Conservation (phyloP, 2,888 invertebrate genomes). For the Cerastis leucographa region DNA sequence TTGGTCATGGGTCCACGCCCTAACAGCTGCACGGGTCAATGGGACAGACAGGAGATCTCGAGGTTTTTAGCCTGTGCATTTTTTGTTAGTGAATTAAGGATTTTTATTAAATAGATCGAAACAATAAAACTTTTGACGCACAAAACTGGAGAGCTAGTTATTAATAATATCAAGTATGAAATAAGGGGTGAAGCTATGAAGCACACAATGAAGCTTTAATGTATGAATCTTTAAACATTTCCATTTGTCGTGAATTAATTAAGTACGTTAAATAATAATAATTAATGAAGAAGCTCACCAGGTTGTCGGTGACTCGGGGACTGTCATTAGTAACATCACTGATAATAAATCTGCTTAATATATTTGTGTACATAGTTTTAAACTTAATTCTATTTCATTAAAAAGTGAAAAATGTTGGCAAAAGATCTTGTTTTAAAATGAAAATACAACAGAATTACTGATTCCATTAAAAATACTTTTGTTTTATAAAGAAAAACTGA, state of each 20-base stretch:
- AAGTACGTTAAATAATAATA: slow-evolving; percentile 34
- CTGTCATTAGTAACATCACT: slow-evolving; percentile 11
- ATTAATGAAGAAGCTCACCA: slow-evolving; percentile 37
- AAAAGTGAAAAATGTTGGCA: background rate
- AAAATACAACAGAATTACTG: background rate
- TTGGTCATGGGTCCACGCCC: no score
- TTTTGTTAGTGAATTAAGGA: background rate
- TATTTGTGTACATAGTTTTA: no score
- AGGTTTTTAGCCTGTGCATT: no score
- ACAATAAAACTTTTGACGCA: background rate
- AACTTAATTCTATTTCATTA: background rate
- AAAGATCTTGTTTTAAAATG: background rate
- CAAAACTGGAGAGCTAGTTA: background rate
- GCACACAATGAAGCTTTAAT: slow-evolving; percentile 5
- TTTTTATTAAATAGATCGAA: background rate
- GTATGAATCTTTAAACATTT: slow-evolving; percentile 39
- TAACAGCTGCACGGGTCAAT: no score
- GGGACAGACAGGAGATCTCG: no score
- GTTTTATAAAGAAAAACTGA: background rate
- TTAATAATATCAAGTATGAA: background rate
- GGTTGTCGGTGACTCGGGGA: slow-evolving; percentile 5
- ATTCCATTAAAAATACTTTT: background rate
- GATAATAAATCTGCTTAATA: no score
- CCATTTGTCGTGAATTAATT: slow-evolving; percentile 48
- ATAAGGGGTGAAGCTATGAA: background rate